Evolutionary conservation across 2,888 invertebrate species (phyloP), one percentile per base, ranked within the genome.

Genomic region (Hybos culiciformis): DNA sequence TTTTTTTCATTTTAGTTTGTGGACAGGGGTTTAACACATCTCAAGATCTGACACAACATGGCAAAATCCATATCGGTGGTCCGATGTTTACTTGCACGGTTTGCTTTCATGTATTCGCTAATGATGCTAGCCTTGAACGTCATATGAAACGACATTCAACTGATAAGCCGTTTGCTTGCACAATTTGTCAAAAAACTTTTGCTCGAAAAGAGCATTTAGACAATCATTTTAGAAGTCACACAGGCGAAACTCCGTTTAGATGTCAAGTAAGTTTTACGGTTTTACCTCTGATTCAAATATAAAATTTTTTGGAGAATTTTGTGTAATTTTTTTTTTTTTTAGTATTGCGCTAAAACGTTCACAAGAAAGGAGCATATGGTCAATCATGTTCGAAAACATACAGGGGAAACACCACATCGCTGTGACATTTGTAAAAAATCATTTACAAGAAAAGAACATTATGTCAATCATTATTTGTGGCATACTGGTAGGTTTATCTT

Each of bases 361-460:
- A 87, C 86, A 50, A 74, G 86, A 52, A 81, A 85, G 61, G 87
- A 86, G 62, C 86, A 87, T 63, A 77, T 87, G 61, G 82, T 84
- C 52, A 87, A 86, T 66, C 87, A 87, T 68, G 83, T 87, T 53
- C 72, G 87, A 59, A 74, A 85, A 50, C 76, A 86, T 61, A 77
- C 83, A 9, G 84, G 84, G 49, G 86, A 86, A 65, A 86, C 85
- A 61, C 86, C 85, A 14, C 85, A 84, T 61, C 81, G 80, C 52
- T 88, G 87, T 70, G 79, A 83, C 37, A 81, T 83, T 56, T 88
- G 87, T 67, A 84, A 83, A 51, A 87, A 87, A 67, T 81, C 83
- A 26, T 88, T 88, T 66, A 84, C 85, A 26, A 73, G 87, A 48
- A 88, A 87, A 62, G 87, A 87, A 61, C 87, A 88, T 63, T 73